Evolutionary conservation across 2,113 vertebrate species (phyloP), one percentile per base, ranked within the genome.

Genomic region (Eulacestoma nigropectus): DNA sequence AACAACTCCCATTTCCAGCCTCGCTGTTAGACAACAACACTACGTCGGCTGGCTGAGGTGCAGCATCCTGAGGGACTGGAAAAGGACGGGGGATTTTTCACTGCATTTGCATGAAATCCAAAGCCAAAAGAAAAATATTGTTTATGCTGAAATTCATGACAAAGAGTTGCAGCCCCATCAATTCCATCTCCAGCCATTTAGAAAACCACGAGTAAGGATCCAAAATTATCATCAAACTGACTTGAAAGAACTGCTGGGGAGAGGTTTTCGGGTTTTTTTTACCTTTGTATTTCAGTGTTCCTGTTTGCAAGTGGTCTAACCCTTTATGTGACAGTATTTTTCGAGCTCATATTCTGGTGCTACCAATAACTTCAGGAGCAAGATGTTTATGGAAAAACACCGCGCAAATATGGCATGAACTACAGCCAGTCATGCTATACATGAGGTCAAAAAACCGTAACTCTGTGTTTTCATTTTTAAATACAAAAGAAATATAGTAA

Each of bases 341-440:
- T 75, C 59, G 60, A 87, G 49, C n/a, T 79, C 49, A 16, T 39
- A 44, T 44, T 76, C 60, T 52, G 20, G 11, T 41, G 39, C 27
- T 46, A 49, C n/a, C 30, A 84, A 27, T 29, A 86, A 84, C 29
- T 89, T 32, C 23, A 90, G 29, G 3, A 89, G 35, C 30, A 73
- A 49, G 15, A 33, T 18, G 10, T 67, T 87, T 42, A 76, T 16
- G 49, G 76, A 86, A 84, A 88, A 93, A 60, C 7, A 87, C 39
- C 0, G 0, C 12, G 72, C 29, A 84, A 72, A 89, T 57, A 60
- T 0, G 12, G 23, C 37, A 79, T 8, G 4, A 3, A 53, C 21
- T 69, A 55, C 63, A 83, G 53, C 44, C 25, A 67, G 22, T 52
- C 67, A 35, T 6, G 22, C 25, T 42, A 53, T 4, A 75, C 52